Base-by-base conservation (phyloP, 2,888 invertebrate genomes). In the Stenodera caucasica region DNA sequence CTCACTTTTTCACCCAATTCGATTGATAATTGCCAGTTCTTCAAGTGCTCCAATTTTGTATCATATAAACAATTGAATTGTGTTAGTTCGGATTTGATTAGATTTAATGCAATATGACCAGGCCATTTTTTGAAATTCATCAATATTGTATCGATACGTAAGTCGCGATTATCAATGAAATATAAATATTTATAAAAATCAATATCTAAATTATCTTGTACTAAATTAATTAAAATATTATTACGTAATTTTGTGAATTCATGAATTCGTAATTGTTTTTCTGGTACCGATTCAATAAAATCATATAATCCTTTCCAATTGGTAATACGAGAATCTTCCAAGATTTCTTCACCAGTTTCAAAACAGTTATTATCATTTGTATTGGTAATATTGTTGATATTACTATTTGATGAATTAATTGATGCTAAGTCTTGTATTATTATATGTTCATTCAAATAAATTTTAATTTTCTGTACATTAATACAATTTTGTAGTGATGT, bases 1-100 rank as follows among this genome's bases (percentile, higher is more conserved):
- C 72, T 68, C 80, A 86, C 86, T 82, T 84, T 82, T 60, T 88
- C 85, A 73, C 88, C 89, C 1, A 89, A 78, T 51, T 85, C 84
- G 69, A 90, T 86, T 71, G 85, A 85, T n/a, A 83, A 77, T 63
- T 86, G 81, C 82, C 86, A 87, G 51, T 82, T 80, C 18, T 83
- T 81, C 67, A 89, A 81, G 52, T 81, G 74, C 1, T 65, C 57
- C 18, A 77, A 72, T 26, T 79, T 67, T 5, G 55, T 49, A 37
- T 58, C 57, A 35, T 64, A 49, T 9, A 62, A 26, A 72, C 65
- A 80, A 58, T 72, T 82, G 75, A 75, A 82, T 75, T 72, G 84
- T 76, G 79, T 84, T 57, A 80, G 80, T 64, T 89, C 80, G 35
- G 78, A 76, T 61, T 82, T 82, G 54, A 87, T 78, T 8, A 83